A percentile compares a stretch with the other conserved stretches of the same genome.
Conservation (phyloP, 2,888 invertebrate genomes). For the Machimus rusticus region DNA sequence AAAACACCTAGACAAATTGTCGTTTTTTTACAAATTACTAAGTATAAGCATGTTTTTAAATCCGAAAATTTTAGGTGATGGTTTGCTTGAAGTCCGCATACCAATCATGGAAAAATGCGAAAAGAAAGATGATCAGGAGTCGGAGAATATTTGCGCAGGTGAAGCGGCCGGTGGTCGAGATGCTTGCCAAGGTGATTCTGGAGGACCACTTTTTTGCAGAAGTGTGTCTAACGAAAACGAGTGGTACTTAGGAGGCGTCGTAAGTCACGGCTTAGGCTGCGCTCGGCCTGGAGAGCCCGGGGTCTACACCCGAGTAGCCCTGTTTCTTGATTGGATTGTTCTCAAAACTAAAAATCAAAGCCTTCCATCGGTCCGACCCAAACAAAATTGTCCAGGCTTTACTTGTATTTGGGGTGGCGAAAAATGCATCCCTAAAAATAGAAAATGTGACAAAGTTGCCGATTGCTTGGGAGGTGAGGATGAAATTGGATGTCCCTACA, state of each 20-base stretch:
- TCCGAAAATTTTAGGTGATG: conserved; percentile 71
- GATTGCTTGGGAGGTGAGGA: conserved; percentile 85
- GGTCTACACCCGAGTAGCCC: conserved; percentile 80
- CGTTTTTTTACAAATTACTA: background rate
- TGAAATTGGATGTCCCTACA: conserved; percentile 72
- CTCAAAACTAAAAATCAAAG: conserved; percentile 61
- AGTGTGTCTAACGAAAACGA: conserved; percentile 71
- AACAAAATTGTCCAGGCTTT: conserved; percentile 76
- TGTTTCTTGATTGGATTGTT: conserved; percentile 77
- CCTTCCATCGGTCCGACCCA: conserved; percentile 63
- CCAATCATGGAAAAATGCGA: conserved; percentile 75
- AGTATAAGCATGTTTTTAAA: background rate
- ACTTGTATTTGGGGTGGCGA: conserved; percentile 71
- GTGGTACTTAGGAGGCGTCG: conserved; percentile 84
- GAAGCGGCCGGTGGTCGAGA: conserved; percentile 77
- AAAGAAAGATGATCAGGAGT: conserved; percentile 70
- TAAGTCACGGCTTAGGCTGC: conserved; percentile 89
- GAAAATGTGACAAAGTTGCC: conserved; percentile 75
- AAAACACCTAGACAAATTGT: too few relatives aligned
- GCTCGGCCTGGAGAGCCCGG: conserved; percentile 81
- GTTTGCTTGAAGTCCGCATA: conserved; percentile 79
- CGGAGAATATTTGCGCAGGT: conserved; percentile 81
- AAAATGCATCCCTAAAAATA: conserved; percentile 72
- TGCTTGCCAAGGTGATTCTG: conserved; percentile 80
- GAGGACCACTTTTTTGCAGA: conserved; percentile 83